Evolutionary conservation across 2,113 vertebrate species (phyloP).

Genomic region (Brachyhypopomus occidentalis): DNA sequence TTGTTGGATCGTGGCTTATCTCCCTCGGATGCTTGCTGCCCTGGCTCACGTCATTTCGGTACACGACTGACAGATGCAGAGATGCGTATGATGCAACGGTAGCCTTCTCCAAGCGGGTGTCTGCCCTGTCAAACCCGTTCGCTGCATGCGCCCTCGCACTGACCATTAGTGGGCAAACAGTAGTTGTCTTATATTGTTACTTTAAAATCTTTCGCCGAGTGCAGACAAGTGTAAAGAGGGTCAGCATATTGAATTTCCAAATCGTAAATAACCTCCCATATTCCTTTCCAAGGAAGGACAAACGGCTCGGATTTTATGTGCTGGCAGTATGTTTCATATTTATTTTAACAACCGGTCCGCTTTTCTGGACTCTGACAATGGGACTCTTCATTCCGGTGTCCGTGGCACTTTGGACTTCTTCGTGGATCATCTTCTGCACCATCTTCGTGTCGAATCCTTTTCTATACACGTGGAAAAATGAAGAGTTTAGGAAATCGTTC

Average conservation of each 20-base stretch:
- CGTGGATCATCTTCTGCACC: conserved; percentile 82
- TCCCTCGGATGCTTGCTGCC: conserved; percentile 78
- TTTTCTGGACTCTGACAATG: conserved; percentile 79
- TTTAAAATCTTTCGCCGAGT: conserved; percentile 84
- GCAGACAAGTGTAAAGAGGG: conserved; percentile 82
- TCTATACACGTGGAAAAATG: conserved; percentile 87
- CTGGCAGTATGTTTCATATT: conserved; percentile 83
- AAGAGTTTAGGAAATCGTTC: conserved; percentile 83
- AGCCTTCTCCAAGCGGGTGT: conserved; percentile 42
- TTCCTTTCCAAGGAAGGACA: conserved; percentile 72
- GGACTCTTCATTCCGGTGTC: conserved; percentile 77
- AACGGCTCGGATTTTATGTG: conserved; percentile 80
- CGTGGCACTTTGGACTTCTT: conserved; percentile 72
- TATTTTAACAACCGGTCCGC: conserved; percentile 81
- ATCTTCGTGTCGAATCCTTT: conserved; percentile 84
- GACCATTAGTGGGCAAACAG: conserved; percentile 79
- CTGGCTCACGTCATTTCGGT: conserved; percentile 64
- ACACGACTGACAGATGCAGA: conserved; percentile 45
- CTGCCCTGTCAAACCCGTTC: conserved; percentile 66
- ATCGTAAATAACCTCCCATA: conserved; percentile 84
- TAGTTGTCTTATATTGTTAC: conserved; percentile 82
- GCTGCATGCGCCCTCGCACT: conserved; percentile 74
- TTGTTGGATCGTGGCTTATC: conserved; percentile 79
- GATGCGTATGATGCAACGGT: conserved; percentile 33
- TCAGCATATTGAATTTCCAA: conserved; percentile 87